Evolutionary conservation across 2,113 vertebrate genomes (phyloP).

Genomic region (Panurus biarmicus): DNA sequence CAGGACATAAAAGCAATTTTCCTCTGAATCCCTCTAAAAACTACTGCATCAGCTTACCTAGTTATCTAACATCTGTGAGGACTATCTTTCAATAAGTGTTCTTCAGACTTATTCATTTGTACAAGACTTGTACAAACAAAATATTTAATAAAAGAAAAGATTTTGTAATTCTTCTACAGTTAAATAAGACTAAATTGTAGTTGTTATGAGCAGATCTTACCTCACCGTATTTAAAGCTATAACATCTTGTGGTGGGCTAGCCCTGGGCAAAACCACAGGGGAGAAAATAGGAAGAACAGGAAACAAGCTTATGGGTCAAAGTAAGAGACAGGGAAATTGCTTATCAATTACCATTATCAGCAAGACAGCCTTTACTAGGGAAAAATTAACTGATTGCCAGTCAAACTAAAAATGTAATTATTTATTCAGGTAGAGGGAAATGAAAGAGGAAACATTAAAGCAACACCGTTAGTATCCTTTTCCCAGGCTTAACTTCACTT

Average conservation of each 20-base stretch:
- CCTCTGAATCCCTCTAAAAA: constrained; percentile 53
- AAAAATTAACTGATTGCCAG: neutral
- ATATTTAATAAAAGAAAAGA: neutral
- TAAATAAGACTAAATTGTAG: neutral
- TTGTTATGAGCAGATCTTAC: neutral
- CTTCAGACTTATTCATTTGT: constrained; percentile 20
- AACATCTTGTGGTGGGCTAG: neutral
- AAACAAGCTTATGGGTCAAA: neutral
- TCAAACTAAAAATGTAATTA: neutral
- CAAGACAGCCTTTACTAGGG: neutral
- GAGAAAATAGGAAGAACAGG: neutral
- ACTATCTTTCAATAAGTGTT: constrained; percentile 9
- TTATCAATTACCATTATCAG: neutral
- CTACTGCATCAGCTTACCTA: constrained; percentile 35
- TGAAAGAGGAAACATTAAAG: neutral
- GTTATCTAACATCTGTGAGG: constrained; percentile 34
- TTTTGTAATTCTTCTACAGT: neutral
- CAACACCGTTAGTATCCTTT: neutral
- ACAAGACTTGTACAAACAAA: neutral
- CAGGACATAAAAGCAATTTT: constrained; percentile 68
- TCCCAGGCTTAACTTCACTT: neutral
- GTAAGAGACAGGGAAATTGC: neutral
- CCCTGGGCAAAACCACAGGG: neutral
- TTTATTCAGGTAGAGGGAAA: neutral
- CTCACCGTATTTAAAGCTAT: neutral